A percentile compares a stretch with the other conserved stretches of the same genome.
Conservation (phyloP, 2,113 vertebrate species). For the Holacanthus passer region DNA sequence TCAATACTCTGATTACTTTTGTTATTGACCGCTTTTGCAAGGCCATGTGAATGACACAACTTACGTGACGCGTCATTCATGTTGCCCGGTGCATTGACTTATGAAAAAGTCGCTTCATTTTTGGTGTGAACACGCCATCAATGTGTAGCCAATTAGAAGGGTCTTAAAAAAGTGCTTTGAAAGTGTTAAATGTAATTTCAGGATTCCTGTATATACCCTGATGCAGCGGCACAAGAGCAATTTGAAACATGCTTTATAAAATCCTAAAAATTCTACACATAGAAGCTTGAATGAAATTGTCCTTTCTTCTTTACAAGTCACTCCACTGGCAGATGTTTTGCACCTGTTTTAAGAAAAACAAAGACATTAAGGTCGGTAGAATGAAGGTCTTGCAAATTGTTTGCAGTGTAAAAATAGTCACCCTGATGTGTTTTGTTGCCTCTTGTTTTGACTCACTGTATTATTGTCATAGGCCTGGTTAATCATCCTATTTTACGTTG, state of each 20-base stretch:
- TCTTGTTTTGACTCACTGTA: conserved; percentile 22
- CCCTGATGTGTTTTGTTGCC: background rate
- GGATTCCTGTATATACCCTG: too few relatives aligned
- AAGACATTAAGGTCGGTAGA: background rate
- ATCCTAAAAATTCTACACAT: background rate
- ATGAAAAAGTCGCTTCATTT: too few relatives aligned
- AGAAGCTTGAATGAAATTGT: background rate
- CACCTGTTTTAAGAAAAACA: background rate
- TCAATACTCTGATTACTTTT: too few relatives aligned
- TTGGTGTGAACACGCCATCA: too few relatives aligned
- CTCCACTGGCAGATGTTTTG: background rate
- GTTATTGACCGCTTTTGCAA: too few relatives aligned
- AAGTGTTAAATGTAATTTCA: too few relatives aligned
- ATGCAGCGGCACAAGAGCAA: background rate
- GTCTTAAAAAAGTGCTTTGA: too few relatives aligned
- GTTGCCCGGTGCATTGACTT: too few relatives aligned
- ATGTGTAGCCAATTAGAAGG: too few relatives aligned
- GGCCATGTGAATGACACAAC: too few relatives aligned
- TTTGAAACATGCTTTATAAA: background rate
- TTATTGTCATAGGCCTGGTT: background rate
- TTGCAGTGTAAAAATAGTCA: background rate
- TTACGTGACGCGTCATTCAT: too few relatives aligned
- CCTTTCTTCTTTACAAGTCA: too few relatives aligned
- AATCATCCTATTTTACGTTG: conserved; percentile 17
- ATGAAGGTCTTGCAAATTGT: background rate